phyloP scores from a whole-genome alignment of 2,113 vertebrate genomes.

The Pseudopodoces humilis region DNA sequence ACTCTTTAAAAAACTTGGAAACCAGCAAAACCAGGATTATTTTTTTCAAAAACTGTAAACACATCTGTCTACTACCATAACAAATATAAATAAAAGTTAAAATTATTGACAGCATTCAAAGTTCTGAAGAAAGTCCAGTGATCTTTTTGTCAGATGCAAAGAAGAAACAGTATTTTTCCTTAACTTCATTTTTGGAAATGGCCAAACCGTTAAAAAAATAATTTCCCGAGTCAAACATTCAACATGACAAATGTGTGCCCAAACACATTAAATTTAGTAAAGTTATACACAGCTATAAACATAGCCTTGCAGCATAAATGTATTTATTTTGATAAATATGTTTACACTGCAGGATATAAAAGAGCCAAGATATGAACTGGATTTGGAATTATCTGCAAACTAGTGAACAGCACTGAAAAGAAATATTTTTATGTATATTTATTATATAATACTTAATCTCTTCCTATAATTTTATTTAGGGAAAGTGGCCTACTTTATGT shows the following conservation, averaged over 20 bases:
- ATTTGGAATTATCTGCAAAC: slow-evolving; percentile 28
- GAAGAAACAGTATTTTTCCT: neutral
- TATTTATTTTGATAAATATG: slow-evolving; percentile 54
- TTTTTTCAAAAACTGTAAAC: neutral
- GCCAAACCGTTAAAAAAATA: slow-evolving; percentile 22
- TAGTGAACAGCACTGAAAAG: neutral
- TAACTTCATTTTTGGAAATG: neutral
- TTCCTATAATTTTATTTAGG: neutral
- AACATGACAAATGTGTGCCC: slow-evolving; percentile 20
- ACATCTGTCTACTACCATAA: neutral
- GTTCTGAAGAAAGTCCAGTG: neutral
- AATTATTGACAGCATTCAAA: neutral
- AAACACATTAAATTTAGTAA: slow-evolving; percentile 35
- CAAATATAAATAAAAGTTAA: neutral
- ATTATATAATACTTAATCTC: neutral
- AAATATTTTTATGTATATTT: neutral
- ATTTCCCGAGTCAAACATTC: neutral
- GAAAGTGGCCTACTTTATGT: neutral
- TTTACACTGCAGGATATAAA: slow-evolving; percentile 43
- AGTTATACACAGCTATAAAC: slow-evolving; percentile 23
- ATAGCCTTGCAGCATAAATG: slow-evolving; percentile 23
- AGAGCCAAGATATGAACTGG: neutral
- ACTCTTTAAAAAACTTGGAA: neutral
- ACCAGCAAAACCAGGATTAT: neutral
- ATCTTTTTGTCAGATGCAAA: neutral